phyloP scores from a whole-genome alignment of 2,888 invertebrate genomes.

The Trachelus tabidus region DNA sequence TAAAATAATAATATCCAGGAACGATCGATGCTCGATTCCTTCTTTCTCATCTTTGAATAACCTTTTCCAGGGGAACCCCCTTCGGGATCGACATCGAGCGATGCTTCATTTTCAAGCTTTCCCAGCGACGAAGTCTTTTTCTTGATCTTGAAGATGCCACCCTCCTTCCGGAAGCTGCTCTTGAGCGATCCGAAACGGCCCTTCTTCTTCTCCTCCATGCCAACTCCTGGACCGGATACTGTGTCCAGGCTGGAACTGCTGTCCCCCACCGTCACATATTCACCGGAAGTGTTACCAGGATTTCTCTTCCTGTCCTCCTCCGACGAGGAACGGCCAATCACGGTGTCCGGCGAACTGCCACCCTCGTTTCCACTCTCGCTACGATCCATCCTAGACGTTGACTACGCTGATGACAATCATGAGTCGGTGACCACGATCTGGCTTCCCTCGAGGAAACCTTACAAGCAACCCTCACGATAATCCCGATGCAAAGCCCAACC shows the following conservation, averaged over 20 bases:
- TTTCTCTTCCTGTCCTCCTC: slow-evolving; percentile 45
- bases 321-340: slow-evolving; percentile 50
- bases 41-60: slow-evolving; percentile 10
- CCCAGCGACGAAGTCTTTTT: slow-evolving; percentile 35
- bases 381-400: slow-evolving; percentile 42
- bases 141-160: slow-evolving; percentile 51
- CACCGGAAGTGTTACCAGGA: slow-evolving; percentile 35
- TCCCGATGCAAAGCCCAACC: not conserved
- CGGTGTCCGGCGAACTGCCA: slow-evolving; percentile 53
- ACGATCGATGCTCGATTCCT: not conserved
- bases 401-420: slow-evolving; percentile 5
- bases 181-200: slow-evolving; percentile 52
- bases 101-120: slow-evolving; percentile 32
- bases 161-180: slow-evolving; percentile 52
- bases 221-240: slow-evolving; percentile 32
- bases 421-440: slow-evolving; percentile 11
- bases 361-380: slow-evolving; percentile 49
- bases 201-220: slow-evolving; percentile 40
- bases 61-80: slow-evolving; percentile 35
- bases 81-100: slow-evolving; percentile 30
- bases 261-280: slow-evolving; percentile 45
- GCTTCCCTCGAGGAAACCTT: slow-evolving; percentile 19
- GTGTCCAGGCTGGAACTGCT: slow-evolving; percentile 57
- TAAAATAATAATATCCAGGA: not conserved
- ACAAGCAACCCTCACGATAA: slow-evolving; percentile 7